Evolutionary conservation across 2,888 invertebrate species (phyloP).

Genomic region (Bombyx huttoni): DNA sequence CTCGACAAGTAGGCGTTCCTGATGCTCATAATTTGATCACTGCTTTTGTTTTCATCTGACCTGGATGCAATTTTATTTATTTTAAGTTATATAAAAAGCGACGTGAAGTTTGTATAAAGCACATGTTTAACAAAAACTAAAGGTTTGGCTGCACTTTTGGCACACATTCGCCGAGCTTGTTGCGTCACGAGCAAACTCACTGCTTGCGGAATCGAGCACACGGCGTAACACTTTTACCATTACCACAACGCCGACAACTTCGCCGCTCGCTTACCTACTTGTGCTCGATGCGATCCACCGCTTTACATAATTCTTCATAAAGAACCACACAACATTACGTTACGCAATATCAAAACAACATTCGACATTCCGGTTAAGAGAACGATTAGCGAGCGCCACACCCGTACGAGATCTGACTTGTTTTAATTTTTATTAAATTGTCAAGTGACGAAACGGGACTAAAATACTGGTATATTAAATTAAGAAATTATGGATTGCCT

Average conservation of each 20-base stretch:
- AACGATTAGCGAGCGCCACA: constrained; percentile 25
- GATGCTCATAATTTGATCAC: too few species aligned
- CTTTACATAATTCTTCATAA: constrained; percentile 65
- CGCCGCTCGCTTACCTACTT: constrained; percentile 42
- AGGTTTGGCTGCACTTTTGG: constrained; percentile 64
- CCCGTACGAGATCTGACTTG: background rate
- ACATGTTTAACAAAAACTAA: constrained; percentile 10
- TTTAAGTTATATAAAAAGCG: too few species aligned
- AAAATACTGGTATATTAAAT: background rate
- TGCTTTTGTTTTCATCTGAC: too few species aligned
- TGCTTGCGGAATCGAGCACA: constrained; percentile 49
- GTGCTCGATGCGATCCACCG: constrained; percentile 39
- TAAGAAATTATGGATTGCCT: background rate
- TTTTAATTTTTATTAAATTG: background rate
- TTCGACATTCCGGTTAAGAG: constrained; percentile 48
- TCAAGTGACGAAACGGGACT: background rate
- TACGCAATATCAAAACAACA: constrained; percentile 55
- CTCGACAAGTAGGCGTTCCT: too few species aligned
- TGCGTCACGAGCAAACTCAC: constrained; percentile 39
- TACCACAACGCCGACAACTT: constrained; percentile 31
- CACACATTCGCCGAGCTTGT: constrained; percentile 53
- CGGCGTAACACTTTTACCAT: constrained; percentile 67
- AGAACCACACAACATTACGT: constrained; percentile 39
- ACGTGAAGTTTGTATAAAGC: background rate
- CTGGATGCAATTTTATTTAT: too few species aligned